A percentile compares a stretch with the other conserved stretches of the same genome.
Evolutionary conservation across 2,797 vertebrate species (phyloP).

Genomic region (Coreius guichenoti): DNA sequence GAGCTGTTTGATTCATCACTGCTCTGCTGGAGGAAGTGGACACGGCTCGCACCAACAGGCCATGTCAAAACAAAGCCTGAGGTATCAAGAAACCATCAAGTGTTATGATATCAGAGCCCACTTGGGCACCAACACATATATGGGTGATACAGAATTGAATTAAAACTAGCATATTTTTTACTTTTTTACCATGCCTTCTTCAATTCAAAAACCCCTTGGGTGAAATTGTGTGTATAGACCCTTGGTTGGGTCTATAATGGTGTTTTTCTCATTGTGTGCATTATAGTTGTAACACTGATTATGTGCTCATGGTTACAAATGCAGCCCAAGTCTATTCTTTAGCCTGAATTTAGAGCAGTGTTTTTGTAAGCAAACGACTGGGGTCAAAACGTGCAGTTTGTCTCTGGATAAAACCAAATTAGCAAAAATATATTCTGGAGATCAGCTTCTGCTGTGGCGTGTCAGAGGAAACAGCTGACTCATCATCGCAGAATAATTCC

Average conservation of each 20-base stretch:
- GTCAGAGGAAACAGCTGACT: constrained; percentile 54
- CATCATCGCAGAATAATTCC: constrained; percentile 59
- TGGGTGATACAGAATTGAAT: not conserved
- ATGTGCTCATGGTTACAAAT: not conserved
- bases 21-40: constrained; percentile 55
- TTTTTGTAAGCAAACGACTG: not conserved
- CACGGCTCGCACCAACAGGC: constrained; percentile 44
- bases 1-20: constrained; percentile 59
- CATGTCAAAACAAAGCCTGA: constrained; percentile 59
- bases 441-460: constrained; percentile 35
- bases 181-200: not conserved
- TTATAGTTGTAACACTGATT: not conserved
- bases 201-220: not conserved
- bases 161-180: not conserved
- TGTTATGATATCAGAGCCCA: constrained; percentile 44
- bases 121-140: constrained; percentile 17
- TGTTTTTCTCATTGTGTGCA: not conserved
- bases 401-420: constrained; percentile 38
- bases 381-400: constrained; percentile 28
- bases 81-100: constrained; percentile 24
- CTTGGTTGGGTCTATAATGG: not conserved
- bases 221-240: too few relatives aligned
- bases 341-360: constrained; percentile 27
- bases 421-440: constrained; percentile 37
- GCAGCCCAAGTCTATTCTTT: constrained; percentile 2